Evolutionary conservation across 2,797 vertebrate species (phyloP).

Genomic region (Hylomyscus alleni): DNA sequence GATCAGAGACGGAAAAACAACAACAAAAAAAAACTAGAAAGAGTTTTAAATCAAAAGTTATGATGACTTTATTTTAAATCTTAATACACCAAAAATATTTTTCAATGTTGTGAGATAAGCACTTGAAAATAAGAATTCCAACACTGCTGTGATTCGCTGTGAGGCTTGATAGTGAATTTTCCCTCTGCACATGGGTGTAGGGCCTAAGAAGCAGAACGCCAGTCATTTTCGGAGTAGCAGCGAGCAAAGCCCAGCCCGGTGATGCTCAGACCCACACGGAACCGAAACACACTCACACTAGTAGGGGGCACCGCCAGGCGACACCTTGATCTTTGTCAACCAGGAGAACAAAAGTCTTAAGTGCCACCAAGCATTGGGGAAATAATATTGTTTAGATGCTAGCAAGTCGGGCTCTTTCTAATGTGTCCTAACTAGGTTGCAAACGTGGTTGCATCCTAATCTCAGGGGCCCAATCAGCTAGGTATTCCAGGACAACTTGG

Average conservation of each 20-base stretch:
- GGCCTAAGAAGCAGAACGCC: conserved; percentile 81
- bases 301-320: not conserved
- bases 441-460: not conserved
- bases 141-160: conserved; percentile 87
- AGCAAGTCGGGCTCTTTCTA: not conserved
- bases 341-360: conserved; percentile 20
- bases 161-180: conserved; percentile 70
- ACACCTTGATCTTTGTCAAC: conserved; percentile 61
- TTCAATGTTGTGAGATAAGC: conserved; percentile 90
- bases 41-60: conserved; percentile 90
- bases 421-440: not conserved
- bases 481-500: not conserved
- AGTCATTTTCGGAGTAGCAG: conserved; percentile 82
- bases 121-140: conserved; percentile 90
- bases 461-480: not conserved
- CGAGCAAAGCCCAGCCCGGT: conserved; percentile 71
- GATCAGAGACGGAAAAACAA: conserved; percentile 62
- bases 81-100: conserved; percentile 90
- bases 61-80: conserved; percentile 90
- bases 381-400: not conserved
- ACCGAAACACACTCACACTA: conserved; percentile 59
- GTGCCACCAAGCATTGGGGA: not conserved
- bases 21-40: conserved; percentile 69
- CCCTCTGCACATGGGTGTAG: conserved; percentile 81
- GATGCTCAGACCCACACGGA: conserved; percentile 57